A percentile compares a stretch with the other conserved stretches of the same genome.
These are phyloP conservation scores for Euwallacea similis DNA, from an alignment of 1,140 invertebrate genomes.

Conservation along the genomic window DNA sequence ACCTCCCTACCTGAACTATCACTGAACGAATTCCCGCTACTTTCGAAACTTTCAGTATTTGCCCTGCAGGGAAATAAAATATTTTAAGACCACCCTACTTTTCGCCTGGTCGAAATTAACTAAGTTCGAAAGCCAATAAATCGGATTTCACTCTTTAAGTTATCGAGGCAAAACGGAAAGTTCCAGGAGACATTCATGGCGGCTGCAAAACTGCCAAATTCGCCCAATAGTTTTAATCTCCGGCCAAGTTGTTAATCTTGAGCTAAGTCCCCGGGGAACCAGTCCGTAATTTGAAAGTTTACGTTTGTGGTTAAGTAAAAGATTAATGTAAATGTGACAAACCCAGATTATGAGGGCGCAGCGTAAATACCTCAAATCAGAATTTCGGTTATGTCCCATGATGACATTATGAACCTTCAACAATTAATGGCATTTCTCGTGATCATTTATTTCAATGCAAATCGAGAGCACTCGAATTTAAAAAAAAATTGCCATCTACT, in stretches of 20 bases:
- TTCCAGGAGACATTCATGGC: conserved; percentile 14
- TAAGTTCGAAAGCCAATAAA: conserved; percentile 11
- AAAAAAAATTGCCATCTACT: not conserved
- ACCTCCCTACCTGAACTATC: too few relatives aligned
- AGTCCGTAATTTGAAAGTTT: conserved; percentile 37
- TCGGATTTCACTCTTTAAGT: conserved; percentile 28
- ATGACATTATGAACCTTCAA: too few relatives aligned
- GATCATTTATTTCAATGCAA: too few relatives aligned
- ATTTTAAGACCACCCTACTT: not conserved
- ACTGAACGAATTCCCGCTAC: too few relatives aligned
- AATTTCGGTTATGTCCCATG: too few relatives aligned
- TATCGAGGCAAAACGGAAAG: conserved; percentile 27
- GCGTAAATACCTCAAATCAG: too few relatives aligned
- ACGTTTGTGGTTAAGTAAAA: conserved; percentile 26
- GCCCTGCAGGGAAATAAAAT: too few relatives aligned
- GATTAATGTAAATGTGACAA: conserved; percentile 32
- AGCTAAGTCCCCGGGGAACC: conserved; percentile 23
- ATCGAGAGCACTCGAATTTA: not conserved
- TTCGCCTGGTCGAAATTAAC: not conserved
- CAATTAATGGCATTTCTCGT: not conserved
- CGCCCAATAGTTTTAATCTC: conserved; percentile 35
- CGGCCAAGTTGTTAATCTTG: conserved; percentile 33
- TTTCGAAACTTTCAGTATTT: too few relatives aligned
- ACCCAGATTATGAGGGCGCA: too few relatives aligned
- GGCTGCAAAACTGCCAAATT: conserved; percentile 32